Evolutionary conservation across 37 sponge, comb jelly and placozoan species (phyloP), one percentile per base, ranked within the genome.

Genomic region (Ephydatia muelleri): DNA sequence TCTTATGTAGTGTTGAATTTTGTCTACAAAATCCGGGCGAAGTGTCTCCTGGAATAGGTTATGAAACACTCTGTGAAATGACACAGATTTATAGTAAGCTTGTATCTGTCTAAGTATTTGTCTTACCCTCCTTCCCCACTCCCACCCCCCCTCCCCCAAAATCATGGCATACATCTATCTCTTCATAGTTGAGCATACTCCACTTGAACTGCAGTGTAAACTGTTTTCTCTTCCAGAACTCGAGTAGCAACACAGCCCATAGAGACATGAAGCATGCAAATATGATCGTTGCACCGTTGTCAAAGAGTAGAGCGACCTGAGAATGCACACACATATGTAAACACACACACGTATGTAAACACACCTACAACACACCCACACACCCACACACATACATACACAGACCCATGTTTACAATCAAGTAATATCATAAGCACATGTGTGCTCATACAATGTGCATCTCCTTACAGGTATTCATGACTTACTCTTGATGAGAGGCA

Each of bases 191-290:
- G 0, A 87, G 75, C 16, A 83, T 81, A 37, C 88, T 89, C 94
- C 94, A 94, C 40, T 86, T 85, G 49, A 88, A 88, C 65, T 92
- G 85, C 70, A 92, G 79, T 26, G 33, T 31, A 28, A 79, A 80
- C 81, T 91, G 82, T 57, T 84, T 87, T 37, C 94, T 70, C 86
- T 90, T 94, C 94, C 94, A 94, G 29, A 91, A 80, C 79, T 94
- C 91, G n/a, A n/a, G n/a, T n/a, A n/a, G n/a, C n/a, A n/a, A n/a
- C n/a, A 87, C 88, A 16, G 93, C 91, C 92, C 92, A 91, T 12
- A 91, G 25, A 28, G 92, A 70, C 76, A 84, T 87, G 77, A 91
- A 84, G 75, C 73, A 68, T 1, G 92, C 84, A 72, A 91, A 87
- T 30, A 85, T n/a, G 22, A 91, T 68, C 9, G 88, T 91, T 27